phyloP scores from a whole-genome alignment of 1,140 invertebrate species.

The Pachyrhynchus sulphureomaculatus region DNA sequence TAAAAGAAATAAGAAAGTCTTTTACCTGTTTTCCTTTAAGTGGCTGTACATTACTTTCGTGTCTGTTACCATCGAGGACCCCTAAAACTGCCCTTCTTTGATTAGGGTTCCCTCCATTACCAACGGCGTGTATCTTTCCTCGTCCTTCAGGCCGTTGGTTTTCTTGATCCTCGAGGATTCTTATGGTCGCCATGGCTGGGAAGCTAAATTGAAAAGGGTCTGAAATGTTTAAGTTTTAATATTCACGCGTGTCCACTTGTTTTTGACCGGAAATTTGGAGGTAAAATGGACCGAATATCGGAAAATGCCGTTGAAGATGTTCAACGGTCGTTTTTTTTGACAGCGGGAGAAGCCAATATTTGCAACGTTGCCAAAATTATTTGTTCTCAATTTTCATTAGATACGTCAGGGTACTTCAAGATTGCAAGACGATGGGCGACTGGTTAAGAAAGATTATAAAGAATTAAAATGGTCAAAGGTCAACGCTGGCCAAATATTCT shows the following conservation, averaged over 20 bases:
- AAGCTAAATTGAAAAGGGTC: background rate
- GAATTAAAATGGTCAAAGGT: too few species aligned
- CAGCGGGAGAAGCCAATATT: constrained; percentile 34
- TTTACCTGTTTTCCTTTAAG: constrained; percentile 51
- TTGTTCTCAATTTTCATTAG: too few species aligned
- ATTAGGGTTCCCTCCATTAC: constrained; percentile 45
- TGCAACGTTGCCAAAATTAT: too few species aligned
- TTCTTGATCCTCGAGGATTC: constrained; percentile 68
- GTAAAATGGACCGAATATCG: constrained; percentile 10
- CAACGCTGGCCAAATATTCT: too few species aligned
- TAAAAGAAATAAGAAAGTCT: too few species aligned
- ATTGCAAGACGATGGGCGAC: too few species aligned
- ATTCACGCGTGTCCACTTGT: background rate
- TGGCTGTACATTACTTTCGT: constrained; percentile 45
- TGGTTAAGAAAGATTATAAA: too few species aligned
- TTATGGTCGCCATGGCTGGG: constrained; percentile 60
- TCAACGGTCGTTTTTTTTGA: constrained; percentile 38
- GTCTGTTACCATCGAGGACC: constrained; percentile 50
- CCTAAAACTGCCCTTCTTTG: constrained; percentile 62
- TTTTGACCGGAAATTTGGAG: constrained; percentile 6
- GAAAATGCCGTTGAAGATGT: constrained; percentile 32
- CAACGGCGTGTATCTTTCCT: constrained; percentile 54
- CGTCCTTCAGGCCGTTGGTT: constrained; percentile 53
- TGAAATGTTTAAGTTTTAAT: background rate
- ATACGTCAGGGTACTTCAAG: too few species aligned